A percentile compares a stretch with the other conserved stretches of the same genome.
phyloP scores from a whole-genome alignment of 2,797 vertebrate species.

The Pterois miles region DNA sequence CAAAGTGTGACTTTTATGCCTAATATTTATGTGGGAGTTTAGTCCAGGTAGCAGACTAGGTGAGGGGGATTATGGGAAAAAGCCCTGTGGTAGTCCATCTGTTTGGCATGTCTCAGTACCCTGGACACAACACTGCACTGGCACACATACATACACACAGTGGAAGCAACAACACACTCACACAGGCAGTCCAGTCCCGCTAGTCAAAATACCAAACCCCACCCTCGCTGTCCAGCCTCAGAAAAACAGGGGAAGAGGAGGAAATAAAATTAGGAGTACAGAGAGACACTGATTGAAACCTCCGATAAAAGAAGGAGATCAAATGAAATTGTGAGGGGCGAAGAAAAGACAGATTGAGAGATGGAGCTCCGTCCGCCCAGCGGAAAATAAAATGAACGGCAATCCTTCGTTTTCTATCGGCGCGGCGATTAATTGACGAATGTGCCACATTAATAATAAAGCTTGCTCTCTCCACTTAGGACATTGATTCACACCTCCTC shows the following conservation, averaged over 20 bases:
- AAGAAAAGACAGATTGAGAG: constrained; percentile 38
- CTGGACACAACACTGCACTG: constrained; percentile 40
- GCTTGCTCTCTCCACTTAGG: constrained; percentile 71
- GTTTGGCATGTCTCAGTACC: constrained; percentile 46
- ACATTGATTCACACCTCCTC: constrained; percentile 79
- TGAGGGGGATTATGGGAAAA: constrained; percentile 53
- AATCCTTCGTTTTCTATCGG: constrained; percentile 62
- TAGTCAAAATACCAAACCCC: constrained; percentile 29
- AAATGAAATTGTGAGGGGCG: constrained; percentile 28
- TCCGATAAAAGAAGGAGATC: constrained; percentile 27
- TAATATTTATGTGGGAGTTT: neutral
- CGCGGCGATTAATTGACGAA: constrained; percentile 72
- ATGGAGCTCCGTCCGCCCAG: constrained; percentile 24
- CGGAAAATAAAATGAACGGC: constrained; percentile 44
- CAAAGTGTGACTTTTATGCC: neutral
- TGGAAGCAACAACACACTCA: constrained; percentile 18
- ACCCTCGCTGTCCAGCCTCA: constrained; percentile 5
- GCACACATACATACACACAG: constrained; percentile 15
- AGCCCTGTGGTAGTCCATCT: constrained; percentile 58
- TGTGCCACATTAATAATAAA: constrained; percentile 77
- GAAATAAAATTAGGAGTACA: constrained; percentile 16
- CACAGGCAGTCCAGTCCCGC: constrained; percentile 20
- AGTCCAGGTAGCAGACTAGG: constrained; percentile 30
- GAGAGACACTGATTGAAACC: constrained; percentile 36
- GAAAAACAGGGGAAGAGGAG: neutral